Conservation (phyloP, 1,140 invertebrate species). For the Pseudomyrmex concolor region DNA sequence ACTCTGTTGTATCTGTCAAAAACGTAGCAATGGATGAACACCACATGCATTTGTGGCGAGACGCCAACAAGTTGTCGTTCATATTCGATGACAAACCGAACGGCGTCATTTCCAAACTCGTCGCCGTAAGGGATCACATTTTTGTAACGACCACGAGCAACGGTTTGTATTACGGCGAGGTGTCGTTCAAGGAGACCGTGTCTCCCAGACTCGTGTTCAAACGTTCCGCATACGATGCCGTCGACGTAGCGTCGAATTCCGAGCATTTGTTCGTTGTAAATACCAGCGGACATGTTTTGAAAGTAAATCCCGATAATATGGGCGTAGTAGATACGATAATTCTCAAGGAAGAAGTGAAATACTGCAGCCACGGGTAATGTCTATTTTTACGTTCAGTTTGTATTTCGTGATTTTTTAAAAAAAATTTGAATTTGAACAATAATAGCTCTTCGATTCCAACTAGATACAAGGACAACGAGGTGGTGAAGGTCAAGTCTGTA, state of each 20-base stretch:
- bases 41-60: slow-evolving; percentile 80
- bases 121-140: slow-evolving; percentile 76
- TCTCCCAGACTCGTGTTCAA: slow-evolving; percentile 68
- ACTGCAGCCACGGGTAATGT: slow-evolving; percentile 87
- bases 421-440: slow-evolving; percentile 31
- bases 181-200: slow-evolving; percentile 51
- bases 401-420: slow-evolving; percentile 2
- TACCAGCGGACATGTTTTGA: slow-evolving; percentile 87
- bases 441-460: slow-evolving; percentile 33
- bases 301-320: slow-evolving; percentile 85
- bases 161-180: slow-evolving; percentile 79
- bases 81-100: slow-evolving; percentile 76
- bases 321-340: slow-evolving; percentile 87
- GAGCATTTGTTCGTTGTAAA: slow-evolving; percentile 87
- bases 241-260: slow-evolving; percentile 88
- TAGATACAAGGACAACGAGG: slow-evolving; percentile 86
- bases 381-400: background rate
- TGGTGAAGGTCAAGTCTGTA: slow-evolving; percentile 87
- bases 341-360: slow-evolving; percentile 87
- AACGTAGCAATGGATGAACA: slow-evolving; percentile 77
- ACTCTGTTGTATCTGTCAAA: slow-evolving; percentile 69
- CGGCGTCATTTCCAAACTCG: slow-evolving; percentile 78
- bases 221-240: slow-evolving; percentile 78
- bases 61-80: slow-evolving; percentile 76
- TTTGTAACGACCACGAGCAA: slow-evolving; percentile 79